Evolutionary conservation across 2,113 vertebrate species (phyloP), one percentile per base, ranked within the genome.

Genomic region (Hydrolagus affinis): DNA sequence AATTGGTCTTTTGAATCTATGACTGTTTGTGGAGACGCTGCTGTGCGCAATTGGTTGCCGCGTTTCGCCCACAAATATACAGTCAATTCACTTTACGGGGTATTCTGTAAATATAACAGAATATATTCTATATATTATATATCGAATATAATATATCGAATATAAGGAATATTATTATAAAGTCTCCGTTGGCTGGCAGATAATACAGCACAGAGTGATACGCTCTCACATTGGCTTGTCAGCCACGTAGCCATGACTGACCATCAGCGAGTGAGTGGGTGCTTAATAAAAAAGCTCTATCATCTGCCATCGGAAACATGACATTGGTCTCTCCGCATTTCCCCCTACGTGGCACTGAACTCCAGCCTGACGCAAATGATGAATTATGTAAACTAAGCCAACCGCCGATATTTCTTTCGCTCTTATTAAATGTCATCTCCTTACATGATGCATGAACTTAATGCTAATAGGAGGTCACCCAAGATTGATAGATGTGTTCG

Each of bases 371-470:
- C 25, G 64, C 28, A 83, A 83, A 17, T 83, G 77, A 83, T 83
- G 60, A 83, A 64, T 83, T 66, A 30, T 66, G 77, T 83, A 83
- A 83, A 83, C 62, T 66, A 32, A 30, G 60, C 4, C 66, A 25
- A 83, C 77, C 57, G 19, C 6, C 0, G 59, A 66, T 66, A 19
- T 64, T 64, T 83, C 77, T 66, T 83, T 23, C 64, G 77, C 25
- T 66, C 30, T 83, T 64, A 83, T 66, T 83, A 66, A 83, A 66
- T 66, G 77, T 64, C 77, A 66, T 28, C 62, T 83, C 15, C 14
- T 15, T 15, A 66, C 23, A 80, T 80, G 6, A 62, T 62, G 76
- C 76, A 28, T 64, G 76, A 83, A 83, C 4, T 23, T 64, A 30
- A 64, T 28, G 77, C 77, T 32, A 66, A 83, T 83, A 14, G 60